Conservation (phyloP, 92 coral and sea anemone species). For the Phenganax marumi region DNA sequence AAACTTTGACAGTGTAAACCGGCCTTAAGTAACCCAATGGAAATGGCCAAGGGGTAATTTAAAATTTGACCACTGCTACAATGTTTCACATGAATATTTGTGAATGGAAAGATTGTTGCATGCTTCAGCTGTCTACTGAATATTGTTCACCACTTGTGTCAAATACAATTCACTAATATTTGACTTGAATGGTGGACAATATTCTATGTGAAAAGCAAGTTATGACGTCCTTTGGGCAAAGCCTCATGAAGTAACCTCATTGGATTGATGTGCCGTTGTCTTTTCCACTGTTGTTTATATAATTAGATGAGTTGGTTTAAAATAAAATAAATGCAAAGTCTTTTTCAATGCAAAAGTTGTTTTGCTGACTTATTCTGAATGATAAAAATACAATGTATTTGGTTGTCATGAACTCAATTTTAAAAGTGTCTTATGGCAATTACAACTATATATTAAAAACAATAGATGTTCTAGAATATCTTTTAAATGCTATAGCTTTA, state of each 20-base stretch:
- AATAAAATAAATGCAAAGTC: neutral
- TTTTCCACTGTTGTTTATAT: neutral
- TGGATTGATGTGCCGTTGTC: constrained; percentile 35
- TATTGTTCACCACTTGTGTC: neutral
- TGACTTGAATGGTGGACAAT: neutral
- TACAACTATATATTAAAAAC: neutral
- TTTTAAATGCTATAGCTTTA: neutral
- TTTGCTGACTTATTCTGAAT: no score
- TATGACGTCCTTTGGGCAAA: constrained; percentile 91
- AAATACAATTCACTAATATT: neutral
- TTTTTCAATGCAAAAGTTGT: no score
- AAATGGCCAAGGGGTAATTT: no score
- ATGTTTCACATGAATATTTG: neutral
- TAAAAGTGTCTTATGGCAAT: neutral
- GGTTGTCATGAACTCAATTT: neutral
- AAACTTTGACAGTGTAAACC: no score
- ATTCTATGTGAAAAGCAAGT: constrained; percentile 10
- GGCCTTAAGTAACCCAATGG: no score
- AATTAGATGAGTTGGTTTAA: neutral
- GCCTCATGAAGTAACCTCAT: constrained; percentile 70
- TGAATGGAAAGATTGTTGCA: neutral
- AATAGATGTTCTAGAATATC: neutral
- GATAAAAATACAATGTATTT: no score
- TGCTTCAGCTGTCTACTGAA: neutral
- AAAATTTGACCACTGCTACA: no score